Base-by-base conservation (phyloP, 1,140 invertebrate species). In the Goniozus legneri region DNA sequence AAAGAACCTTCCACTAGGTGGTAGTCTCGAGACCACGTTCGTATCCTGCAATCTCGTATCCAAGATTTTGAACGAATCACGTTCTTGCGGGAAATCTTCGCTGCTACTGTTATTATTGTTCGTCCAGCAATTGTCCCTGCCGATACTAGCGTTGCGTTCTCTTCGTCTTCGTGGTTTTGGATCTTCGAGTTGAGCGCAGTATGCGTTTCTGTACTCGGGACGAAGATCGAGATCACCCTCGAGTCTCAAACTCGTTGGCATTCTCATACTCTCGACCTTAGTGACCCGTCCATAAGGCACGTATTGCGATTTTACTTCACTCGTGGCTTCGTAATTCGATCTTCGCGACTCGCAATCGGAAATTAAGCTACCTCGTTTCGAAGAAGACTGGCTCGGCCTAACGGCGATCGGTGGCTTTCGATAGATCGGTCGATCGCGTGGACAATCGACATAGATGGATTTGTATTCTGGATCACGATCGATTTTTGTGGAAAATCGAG, bases 161-260 rank as follows among this genome's bases (percentile, higher is more conserved):
- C 60, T 8, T 65, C 55, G 12, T 52, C 36, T 18, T 12, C 12
- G 20, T 27, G 39, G 10, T 50, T 22, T 14, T 37, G n/a, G 48
- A 47, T 46, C 50, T 34, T 62, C 47, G 19, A 47, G 56, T 37
- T 47, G 58, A 0, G 37, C 38, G 15, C 67, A 64, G 24, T 70
- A 72, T 15, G 62, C 61, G 14, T 69, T 75, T 37, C 71, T 69
- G 46, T 80, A 79, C 52, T 81, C 78, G 0, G 77, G 77, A 37
- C 75, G 69, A 31, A 74, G 62, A 15, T 79, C 72, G 18, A 77
- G 64, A 10, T 63, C 62, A 8, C 71, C 69, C 32, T 77, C 73
- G 12, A 75, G 42, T 22, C 66, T 67, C 15, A 76, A 49, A 52
- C 57, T 75, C 0, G 64, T 41, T 6, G 69, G 61, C 54, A 71